Evolutionary conservation across 2,113 vertebrate species (phyloP).

Genomic region (Rhodinocichla rosea): DNA sequence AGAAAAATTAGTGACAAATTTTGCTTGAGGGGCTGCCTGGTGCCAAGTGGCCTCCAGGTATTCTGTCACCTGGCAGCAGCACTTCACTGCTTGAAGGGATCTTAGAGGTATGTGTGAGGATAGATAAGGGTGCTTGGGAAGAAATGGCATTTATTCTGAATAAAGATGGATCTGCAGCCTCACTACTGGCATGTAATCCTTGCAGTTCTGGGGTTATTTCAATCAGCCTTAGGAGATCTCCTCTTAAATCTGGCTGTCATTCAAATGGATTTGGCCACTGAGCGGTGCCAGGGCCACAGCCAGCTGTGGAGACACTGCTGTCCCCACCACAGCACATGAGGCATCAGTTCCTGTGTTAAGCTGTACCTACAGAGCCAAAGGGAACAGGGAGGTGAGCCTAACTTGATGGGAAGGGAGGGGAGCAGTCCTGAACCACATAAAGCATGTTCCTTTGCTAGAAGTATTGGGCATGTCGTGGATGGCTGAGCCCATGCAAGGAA

Average conservation of each 20-base stretch:
- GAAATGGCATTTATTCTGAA: slow-evolving; percentile 18
- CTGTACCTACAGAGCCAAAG: neutral
- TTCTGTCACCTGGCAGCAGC: neutral
- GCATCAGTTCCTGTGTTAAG: neutral
- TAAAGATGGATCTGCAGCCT: slow-evolving; percentile 21
- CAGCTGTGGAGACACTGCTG: neutral
- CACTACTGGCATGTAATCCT: slow-evolving; percentile 40
- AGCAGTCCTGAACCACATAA: neutral
- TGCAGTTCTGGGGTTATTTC: slow-evolving; percentile 14
- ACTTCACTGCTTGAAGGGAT: slow-evolving; percentile 23
- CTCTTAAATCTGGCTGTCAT: neutral
- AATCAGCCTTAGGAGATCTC: neutral
- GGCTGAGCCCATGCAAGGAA: neutral
- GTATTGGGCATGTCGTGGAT: neutral
- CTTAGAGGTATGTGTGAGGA: slow-evolving; percentile 27
- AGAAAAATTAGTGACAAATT: neutral
- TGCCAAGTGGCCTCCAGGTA: slow-evolving; percentile 4
- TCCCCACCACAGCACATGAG: neutral
- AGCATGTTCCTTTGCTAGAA: neutral
- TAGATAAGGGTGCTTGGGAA: slow-evolving; percentile 51
- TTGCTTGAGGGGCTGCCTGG: neutral
- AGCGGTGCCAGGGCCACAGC: neutral
- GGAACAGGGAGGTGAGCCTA: neutral
- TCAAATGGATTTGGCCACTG: neutral
- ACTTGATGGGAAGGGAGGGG: neutral